Evolutionary conservation across 2,888 invertebrate genomes (phyloP).

Genomic region (Drosophila subquinaria): DNA sequence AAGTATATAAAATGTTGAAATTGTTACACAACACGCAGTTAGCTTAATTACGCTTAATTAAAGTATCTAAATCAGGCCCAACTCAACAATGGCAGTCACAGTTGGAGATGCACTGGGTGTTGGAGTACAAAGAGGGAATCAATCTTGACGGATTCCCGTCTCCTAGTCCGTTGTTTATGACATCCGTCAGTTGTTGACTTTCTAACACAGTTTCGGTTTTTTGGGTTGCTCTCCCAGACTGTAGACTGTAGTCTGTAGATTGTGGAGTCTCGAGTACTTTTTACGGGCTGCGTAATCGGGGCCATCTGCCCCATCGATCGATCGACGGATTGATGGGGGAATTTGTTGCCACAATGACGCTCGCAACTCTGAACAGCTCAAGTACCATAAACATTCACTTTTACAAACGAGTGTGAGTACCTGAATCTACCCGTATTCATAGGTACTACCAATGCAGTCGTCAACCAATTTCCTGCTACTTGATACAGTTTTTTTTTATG

Average conservation of each 20-base stretch:
- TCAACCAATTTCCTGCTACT: slow-evolving; percentile 78
- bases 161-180: slow-evolving; percentile 47
- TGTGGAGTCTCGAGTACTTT: slow-evolving; percentile 36
- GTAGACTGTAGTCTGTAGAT: not conserved
- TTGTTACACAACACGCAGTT: slow-evolving; percentile 58
- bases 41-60: slow-evolving; percentile 64
- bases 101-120: slow-evolving; percentile 26
- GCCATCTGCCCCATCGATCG: slow-evolving; percentile 49
- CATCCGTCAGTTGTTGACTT: slow-evolving; percentile 63
- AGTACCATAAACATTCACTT: slow-evolving; percentile 80
- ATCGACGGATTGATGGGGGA: slow-evolving; percentile 9
- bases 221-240: slow-evolving; percentile 37
- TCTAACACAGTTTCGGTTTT: slow-evolving; percentile 51
- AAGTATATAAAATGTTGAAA: slow-evolving; percentile 21
- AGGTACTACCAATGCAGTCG: slow-evolving; percentile 58
- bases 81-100: slow-evolving; percentile 2
- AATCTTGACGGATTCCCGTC: slow-evolving; percentile 12
- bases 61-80: slow-evolving; percentile 60
- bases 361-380: slow-evolving; percentile 46
- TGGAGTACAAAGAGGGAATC: not conserved
- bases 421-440: slow-evolving; percentile 6
- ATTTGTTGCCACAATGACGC: slow-evolving; percentile 62
- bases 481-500: slow-evolving; percentile 67
- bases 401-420: slow-evolving; percentile 46
- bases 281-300: slow-evolving; percentile 60